Evolutionary conservation across 2,888 invertebrate species (phyloP).

Genomic region (Caenorhabditis drosophilae): DNA sequence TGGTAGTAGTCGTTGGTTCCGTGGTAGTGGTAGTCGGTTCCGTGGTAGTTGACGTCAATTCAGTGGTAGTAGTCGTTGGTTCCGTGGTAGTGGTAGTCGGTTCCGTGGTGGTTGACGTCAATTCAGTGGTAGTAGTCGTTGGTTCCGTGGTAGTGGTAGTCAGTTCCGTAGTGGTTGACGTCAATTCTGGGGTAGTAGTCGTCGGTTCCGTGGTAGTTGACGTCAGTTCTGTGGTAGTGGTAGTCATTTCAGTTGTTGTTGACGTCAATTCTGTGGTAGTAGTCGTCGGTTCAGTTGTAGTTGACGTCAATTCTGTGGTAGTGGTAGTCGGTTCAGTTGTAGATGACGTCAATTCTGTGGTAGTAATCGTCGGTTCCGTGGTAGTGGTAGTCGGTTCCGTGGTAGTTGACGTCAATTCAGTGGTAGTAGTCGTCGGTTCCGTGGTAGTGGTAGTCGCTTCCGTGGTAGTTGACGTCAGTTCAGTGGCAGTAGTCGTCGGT

Average conservation of each 20-base stretch:
- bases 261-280: slow-evolving; percentile 14
- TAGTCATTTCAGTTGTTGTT: slow-evolving; percentile 9
- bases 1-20: slow-evolving; percentile 7
- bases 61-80: slow-evolving; percentile 3
- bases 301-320: slow-evolving; percentile 8
- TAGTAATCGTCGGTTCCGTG: slow-evolving; percentile 4
- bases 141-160: slow-evolving; percentile 9
- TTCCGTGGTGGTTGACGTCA: slow-evolving; percentile 7
- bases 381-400: slow-evolving; percentile 12
- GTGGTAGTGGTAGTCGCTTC: slow-evolving; percentile 7
- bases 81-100: slow-evolving; percentile 9
- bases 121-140: slow-evolving; percentile 11
- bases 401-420: slow-evolving; percentile 2
- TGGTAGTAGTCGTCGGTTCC: slow-evolving; percentile 7
- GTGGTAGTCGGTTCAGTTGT: slow-evolving; percentile 12
- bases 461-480: slow-evolving; percentile 1
- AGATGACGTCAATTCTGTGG: slow-evolving; percentile 8
- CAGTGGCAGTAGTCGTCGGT: slow-evolving; percentile 4
- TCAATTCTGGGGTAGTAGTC: slow-evolving; percentile 9
- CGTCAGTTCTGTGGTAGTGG: slow-evolving; percentile 7
- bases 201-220: slow-evolving; percentile 13
- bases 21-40: slow-evolving; percentile 7
- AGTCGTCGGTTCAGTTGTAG: slow-evolving; percentile 17
- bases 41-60: slow-evolving; percentile 6
- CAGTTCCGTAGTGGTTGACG: slow-evolving; percentile 5